Base-by-base conservation (phyloP, 2,113 vertebrate genomes). In the Puffinus mauretanicus region DNA sequence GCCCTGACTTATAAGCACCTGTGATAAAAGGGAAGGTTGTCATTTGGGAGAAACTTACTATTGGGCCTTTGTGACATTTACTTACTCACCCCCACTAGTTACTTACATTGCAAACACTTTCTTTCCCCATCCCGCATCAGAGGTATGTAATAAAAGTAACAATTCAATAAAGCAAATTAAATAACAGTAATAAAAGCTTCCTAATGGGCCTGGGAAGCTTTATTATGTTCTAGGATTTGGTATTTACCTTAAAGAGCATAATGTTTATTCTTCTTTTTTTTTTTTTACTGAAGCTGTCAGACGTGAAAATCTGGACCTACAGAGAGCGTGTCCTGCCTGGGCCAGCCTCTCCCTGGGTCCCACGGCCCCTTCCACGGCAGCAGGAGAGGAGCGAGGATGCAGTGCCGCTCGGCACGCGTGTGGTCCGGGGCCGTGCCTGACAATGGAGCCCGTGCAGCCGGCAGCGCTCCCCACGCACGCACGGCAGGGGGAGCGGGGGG, bases 401-500 rank as follows among this genome's bases (percentile, higher is more conserved):
- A 10, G 21, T 49, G n/a, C 32, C 2, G 1, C 32, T 84, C 10
- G 0, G 58, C 18, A 2, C 14, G 6, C 32, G 9, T 87, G 80
- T 91, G 86, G 86, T 82, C 77, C 1, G 0, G 13, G 22, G 29
- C 36, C 6, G 2, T 60, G 75, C 13, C 84, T 65, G 21, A 47
- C 29, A 73, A 47, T 20, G 38, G 55, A 57, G 25, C n/a, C 71
- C 61, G 11, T 3, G 6, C 19, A 29, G 25, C 44, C 20, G 3
- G 27, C 49, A 69, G 25, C 1, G 4, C n/a, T 72, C 25, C 47
- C 26, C 2, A 1, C 7, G 3, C 22, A 5, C 20, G 22, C 47
- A 16, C 1, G 0, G 40, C 29, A 18, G 13, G 18, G n/a, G 40
- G 20, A 29, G 16, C 1, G 1, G 42, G 13, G 44, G 20, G 6